Evolutionary conservation across 2,888 invertebrate species (phyloP), one percentile per base, ranked within the genome.

Genomic region (Agrochola circellaris): DNA sequence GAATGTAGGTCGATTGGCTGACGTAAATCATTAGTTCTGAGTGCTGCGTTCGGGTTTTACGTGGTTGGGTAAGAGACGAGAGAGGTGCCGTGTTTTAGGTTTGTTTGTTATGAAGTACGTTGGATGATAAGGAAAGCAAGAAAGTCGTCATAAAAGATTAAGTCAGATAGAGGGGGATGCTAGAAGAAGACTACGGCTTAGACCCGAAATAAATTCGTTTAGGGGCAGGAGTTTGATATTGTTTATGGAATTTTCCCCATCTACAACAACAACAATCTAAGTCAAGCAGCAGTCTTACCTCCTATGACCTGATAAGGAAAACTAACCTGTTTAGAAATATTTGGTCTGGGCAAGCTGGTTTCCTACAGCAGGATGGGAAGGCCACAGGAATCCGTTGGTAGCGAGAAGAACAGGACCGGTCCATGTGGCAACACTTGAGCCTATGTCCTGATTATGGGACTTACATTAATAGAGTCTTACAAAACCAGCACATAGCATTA

Each of bases 11-110:
- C 54, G 11, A 73, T 54, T 64, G 73, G 8, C 2, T 68, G 79
- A 68, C 62, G 79, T 81, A 81, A 83, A 73, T 73, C 73, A 78
- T 73, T 78, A 13, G 30, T 38, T 73, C 20, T 64, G 72, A 67
- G 42, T 34, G 42, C n/a, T 64, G 62, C 8, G 20, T 30, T 26
- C 30, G 26, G 66, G 23, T 23, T 61, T 42, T 56, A 69, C 38
- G 13, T 34, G 11, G 23, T 71, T 34, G 23, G 26, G 78, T 72
- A 26, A 78, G 71, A 77, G 11, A 6, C 56, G 58, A 58, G 54
- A 72, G 58, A 60, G 20, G 34, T 51, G 5, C 4, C 42, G 62
- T 51, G 23, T 69, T 56, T 56, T 23, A 38, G 17, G 8, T 38
- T 77, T 54, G 1, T 77, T 51, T 58, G 8, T 9, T 56, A 42